Evolutionary conservation across 2,113 vertebrate species (phyloP), one percentile per base, ranked within the genome.

Genomic region (Amphiprion ocellaris): DNA sequence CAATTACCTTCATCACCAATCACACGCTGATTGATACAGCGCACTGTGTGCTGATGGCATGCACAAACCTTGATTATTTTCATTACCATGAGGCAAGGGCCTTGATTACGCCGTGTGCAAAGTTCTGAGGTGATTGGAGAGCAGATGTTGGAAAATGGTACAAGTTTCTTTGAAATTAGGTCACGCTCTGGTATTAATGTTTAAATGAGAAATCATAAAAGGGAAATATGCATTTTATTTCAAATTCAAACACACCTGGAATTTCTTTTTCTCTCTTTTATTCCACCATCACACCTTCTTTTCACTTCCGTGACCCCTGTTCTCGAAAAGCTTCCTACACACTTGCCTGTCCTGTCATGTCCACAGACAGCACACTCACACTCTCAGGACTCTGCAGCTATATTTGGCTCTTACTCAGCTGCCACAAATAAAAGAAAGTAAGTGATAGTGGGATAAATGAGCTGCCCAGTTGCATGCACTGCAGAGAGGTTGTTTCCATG

Each of bases 361-460:
- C 69, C 64, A 77, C 16, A 67, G 24, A 80, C 85, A 77, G 83
- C 21, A 39, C 50, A n/a, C 64, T 64, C 74, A 60, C 23, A n/a
- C 62, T 87, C 86, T 90, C 79, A 87, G 86, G 91, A 83, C 77
- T 77, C 37, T 49, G 87, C 58, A 87, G 90, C 94, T 96, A 95
- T 96, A 95, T 96, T 96, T 95, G 94, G 93, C 88, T 33, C 39
- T 83, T 74, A 67, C 87, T 92, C 89, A 93, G 92, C 92, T 91
- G 89, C 58, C 70, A 89, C 90, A 91, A 93, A 91, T 90, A 85
- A 94, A 82, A 49, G 90, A 87, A 86, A 87, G 87, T 76, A 88
- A 92, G 69, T 69, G 81, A 90, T 90, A 85, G 77, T 59, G 53
- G 76, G 77, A 39, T 82, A 80, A 90, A 80, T 84, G 66, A 90